Base-by-base conservation (phyloP, 2,797 vertebrate genomes). In the Chaenodraco wilsoni region DNA sequence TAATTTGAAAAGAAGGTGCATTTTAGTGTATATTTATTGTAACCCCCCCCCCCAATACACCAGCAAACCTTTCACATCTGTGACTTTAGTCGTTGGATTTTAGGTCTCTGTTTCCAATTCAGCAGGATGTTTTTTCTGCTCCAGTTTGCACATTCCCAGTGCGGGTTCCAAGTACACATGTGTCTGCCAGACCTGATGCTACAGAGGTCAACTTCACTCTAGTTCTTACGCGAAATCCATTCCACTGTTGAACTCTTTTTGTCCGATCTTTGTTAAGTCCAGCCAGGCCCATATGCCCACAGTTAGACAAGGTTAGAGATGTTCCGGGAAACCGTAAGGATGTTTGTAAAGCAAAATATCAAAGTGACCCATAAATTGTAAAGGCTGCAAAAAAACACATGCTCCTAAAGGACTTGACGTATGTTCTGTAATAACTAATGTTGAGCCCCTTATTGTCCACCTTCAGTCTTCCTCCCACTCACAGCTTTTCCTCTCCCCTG, bases 151-250 rank as follows among this genome's bases (percentile, higher is more conserved):
- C 73, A 68, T 84, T 83, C 41, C 49, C 58, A 43, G 46, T 54
- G 51, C 78, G 72, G 57, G 37, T 51, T 78, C 44, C 41, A 41
- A 1, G 54, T 23, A 58, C 56, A 61, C 57, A 45, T 76, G 72
- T 85, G 85, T 77, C 66, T 71, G 49, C 78, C 85, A 87, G 81
- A 82, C 74, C 52, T 68, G 67, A 59, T 59, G 57, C 66, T 75
- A 55, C 64, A 10, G 65, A 72, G 60, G 50, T 69, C 75, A 59
- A 21, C 43, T 57, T 41, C 7, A 17, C 54, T 76, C 12, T 14
- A 49, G 37, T 69, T n/a, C 43, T 62, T 11, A 45, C 8, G 71
- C 67, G 58, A 66, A 81, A 72, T 69, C 50, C 65, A 16, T 57
- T 74, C 74, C 73, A 51, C 52, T 67, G 54, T 50, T 61, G 45